phyloP scores from a whole-genome alignment of 1,140 invertebrate species.

The Physella acuta region DNA sequence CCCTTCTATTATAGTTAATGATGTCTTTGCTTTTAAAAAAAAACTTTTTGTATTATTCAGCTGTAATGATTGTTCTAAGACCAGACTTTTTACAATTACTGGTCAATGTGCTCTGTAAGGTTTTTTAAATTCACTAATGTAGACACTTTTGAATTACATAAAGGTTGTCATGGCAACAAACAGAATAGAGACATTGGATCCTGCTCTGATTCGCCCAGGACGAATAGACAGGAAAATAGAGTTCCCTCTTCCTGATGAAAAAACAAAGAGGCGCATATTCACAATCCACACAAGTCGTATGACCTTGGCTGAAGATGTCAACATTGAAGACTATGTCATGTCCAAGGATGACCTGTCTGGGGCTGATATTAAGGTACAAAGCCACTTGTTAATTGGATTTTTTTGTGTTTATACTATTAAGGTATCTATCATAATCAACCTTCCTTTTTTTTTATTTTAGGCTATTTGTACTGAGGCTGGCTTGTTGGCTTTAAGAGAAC shows the following conservation, averaged over 20 bases:
- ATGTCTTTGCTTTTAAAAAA: too few relatives aligned
- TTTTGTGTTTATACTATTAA: too few relatives aligned
- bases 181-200: slow-evolving; percentile 98
- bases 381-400: too few relatives aligned
- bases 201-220: slow-evolving; percentile 96
- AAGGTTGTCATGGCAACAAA: slow-evolving; percentile 99
- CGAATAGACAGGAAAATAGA: slow-evolving; percentile 99
- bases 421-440: neutral
- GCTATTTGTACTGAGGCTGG: slow-evolving; percentile 99
- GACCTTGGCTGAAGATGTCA: slow-evolving; percentile 96
- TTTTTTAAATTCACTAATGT: neutral
- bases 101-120: too few relatives aligned
- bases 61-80: too few relatives aligned
- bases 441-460: slow-evolving; percentile 62
- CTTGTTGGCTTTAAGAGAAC: slow-evolving; percentile 92
- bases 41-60: too few relatives aligned
- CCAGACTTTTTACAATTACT: too few relatives aligned
- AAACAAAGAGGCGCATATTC: slow-evolving; percentile 97
- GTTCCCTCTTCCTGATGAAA: slow-evolving; percentile 98
- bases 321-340: slow-evolving; percentile 97
- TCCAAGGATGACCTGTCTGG: slow-evolving; percentile 99
- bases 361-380: slow-evolving; percentile 77
- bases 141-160: neutral
- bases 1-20: too few relatives aligned
- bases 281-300: slow-evolving; percentile 97